Evolutionary conservation across 2,113 vertebrate genomes (phyloP).

Genomic region (Saccopteryx bilineata): DNA sequence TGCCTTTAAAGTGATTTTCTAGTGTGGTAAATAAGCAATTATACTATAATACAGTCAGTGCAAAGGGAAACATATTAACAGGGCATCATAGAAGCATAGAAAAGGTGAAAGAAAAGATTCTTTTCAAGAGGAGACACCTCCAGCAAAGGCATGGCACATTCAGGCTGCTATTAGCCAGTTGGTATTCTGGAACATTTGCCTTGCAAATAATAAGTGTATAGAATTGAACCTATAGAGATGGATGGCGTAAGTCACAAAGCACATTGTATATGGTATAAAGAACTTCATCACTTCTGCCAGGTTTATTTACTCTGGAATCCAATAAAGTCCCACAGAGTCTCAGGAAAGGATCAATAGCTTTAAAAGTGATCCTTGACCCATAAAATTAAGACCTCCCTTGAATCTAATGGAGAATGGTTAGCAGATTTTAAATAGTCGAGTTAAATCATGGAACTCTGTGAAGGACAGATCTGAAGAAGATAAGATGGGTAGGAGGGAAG

Average conservation of each 20-base stretch:
- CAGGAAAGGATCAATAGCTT: background rate
- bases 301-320: background rate
- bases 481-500: background rate
- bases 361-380: background rate
- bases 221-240: background rate
- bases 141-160: background rate
- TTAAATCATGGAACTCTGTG: background rate
- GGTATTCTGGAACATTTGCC: background rate
- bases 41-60: accelerated
- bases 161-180: background rate
- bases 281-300: background rate
- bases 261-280: background rate
- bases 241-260: no score
- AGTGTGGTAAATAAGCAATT: accelerated
- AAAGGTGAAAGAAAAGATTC: background rate
- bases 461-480: background rate
- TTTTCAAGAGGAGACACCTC: background rate
- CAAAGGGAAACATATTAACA: background rate
- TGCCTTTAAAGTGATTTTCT: background rate
- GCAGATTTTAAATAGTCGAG: background rate
- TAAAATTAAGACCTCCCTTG: background rate
- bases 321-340: accelerated
- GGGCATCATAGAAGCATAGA: accelerated
- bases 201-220: background rate
- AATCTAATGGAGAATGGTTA: background rate